Percentiles rank a stretch among this genome's conserved stretches.
phyloP scores from a whole-genome alignment of 2,888 invertebrate genomes.

The Atethmia centrago region DNA sequence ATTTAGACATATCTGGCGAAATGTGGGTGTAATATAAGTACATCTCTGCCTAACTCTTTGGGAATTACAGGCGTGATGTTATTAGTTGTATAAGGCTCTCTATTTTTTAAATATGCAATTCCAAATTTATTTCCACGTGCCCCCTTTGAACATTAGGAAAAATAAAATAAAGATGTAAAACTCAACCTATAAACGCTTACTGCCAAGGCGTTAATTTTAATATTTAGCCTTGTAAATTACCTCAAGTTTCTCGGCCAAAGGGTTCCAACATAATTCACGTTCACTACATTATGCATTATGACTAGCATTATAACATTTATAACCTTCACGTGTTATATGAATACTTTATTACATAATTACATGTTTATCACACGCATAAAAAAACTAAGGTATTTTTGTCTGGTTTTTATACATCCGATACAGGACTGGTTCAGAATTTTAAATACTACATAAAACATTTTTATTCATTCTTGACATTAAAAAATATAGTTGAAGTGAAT shows the following conservation, averaged over 20 bases:
- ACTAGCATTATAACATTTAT: slow-evolving; percentile 37
- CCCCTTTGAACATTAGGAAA: not conserved
- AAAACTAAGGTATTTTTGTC: slow-evolving; percentile 10
- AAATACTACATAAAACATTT: not conserved
- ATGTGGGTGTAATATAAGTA: no score
- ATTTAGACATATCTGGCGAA: no score
- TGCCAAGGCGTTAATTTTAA: not conserved
- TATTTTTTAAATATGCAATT: not conserved
- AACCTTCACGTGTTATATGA: slow-evolving; percentile 36
- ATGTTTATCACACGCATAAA: slow-evolving; percentile 4
- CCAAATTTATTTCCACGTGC: no score
- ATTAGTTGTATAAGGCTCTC: no score
- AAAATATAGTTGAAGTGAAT: not conserved
- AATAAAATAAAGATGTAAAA: not conserved
- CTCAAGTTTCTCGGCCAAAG: slow-evolving; percentile 20
- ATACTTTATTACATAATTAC: slow-evolving; percentile 34
- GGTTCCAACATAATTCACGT: slow-evolving; percentile 25
- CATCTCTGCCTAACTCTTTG: no score
- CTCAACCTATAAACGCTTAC: not conserved
- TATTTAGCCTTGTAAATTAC: slow-evolving; percentile 30
- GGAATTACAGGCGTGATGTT: no score
- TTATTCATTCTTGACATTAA: not conserved
- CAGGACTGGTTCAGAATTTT: slow-evolving; percentile 22
- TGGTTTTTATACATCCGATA: slow-evolving; percentile 23
- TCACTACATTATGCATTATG: slow-evolving; percentile 44